Evolutionary conservation across 1,140 invertebrate species (phyloP).

Genomic region (Probaryconus sp.): DNA sequence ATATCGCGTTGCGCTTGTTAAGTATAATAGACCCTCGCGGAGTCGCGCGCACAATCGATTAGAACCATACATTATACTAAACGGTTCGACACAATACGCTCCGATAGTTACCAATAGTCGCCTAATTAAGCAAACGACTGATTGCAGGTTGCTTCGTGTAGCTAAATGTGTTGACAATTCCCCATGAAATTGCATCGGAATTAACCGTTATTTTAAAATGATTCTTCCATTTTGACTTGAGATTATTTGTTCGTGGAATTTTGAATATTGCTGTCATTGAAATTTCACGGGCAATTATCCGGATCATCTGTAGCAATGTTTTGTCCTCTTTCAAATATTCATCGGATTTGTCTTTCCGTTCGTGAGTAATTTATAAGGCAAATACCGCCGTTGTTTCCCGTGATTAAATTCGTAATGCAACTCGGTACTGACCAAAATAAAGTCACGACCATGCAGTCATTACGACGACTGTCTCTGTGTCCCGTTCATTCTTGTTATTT

Average conservation of each 20-base stretch:
- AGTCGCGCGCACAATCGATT: slow-evolving; percentile 40
- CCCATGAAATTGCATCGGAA: slow-evolving; percentile 29
- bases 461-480: slow-evolving; percentile 32
- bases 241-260: too few relatives aligned
- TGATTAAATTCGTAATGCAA: slow-evolving; percentile 30
- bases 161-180: slow-evolving; percentile 15
- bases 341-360: too few relatives aligned
- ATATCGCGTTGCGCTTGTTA: slow-evolving; percentile 14
- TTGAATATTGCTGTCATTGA: too few relatives aligned
- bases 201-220: slow-evolving; percentile 34
- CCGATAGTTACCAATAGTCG: slow-evolving; percentile 22
- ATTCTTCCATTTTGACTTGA: too few relatives aligned
- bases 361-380: too few relatives aligned
- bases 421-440: slow-evolving; percentile 28
- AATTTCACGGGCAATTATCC: too few relatives aligned
- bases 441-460: slow-evolving; percentile 34
- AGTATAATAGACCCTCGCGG: slow-evolving; percentile 18
- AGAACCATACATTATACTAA: slow-evolving; percentile 43
- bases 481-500: slow-evolving; percentile 41
- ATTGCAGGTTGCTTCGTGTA: slow-evolving; percentile 22
- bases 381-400: neutral
- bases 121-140: slow-evolving; percentile 47
- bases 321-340: too few relatives aligned
- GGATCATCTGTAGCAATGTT: too few relatives aligned
- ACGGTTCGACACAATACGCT: slow-evolving; percentile 41